These are phyloP conservation scores for Limenitis camilla DNA, from an alignment of 2,888 invertebrate species.

Conservation along the genomic window DNA sequence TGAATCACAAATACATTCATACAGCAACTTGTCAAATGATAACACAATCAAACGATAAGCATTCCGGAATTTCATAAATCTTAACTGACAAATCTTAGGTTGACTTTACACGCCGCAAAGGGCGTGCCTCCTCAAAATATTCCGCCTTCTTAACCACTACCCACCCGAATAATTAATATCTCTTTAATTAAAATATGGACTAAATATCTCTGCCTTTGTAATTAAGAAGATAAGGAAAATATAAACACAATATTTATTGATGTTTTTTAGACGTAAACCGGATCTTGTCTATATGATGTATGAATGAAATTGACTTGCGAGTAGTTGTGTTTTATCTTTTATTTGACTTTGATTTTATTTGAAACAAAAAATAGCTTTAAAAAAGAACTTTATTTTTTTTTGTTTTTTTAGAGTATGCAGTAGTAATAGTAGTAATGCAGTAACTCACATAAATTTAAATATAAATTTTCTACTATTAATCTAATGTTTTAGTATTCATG, in stretches of 20 bases:
- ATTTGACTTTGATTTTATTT: no score
- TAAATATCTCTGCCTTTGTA: constrained; percentile 53
- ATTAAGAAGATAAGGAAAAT: constrained; percentile 32
- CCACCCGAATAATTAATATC: constrained; percentile 65
- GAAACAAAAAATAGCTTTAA: no score
- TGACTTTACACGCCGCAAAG: constrained; percentile 43
- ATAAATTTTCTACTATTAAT: neutral
- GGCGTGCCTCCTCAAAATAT: constrained; percentile 55
- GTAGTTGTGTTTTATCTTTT: neutral
- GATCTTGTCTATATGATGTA: neutral
- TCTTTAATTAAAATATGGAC: constrained; percentile 68
- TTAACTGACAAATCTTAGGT: constrained; percentile 32
- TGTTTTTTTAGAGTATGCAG: no score
- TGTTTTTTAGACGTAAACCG: neutral
- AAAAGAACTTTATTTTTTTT: no score
- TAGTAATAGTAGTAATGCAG: no score
- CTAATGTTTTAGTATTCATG: neutral
- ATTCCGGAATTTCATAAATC: constrained; percentile 24
- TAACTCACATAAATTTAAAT: neutral
- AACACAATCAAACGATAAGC: constrained; percentile 46
- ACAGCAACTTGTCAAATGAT: constrained; percentile 17
- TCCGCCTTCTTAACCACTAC: constrained; percentile 64
- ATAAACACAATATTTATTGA: neutral
- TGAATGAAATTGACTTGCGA: neutral
- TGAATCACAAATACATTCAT: neutral